phyloP scores from a whole-genome alignment of 2,797 vertebrate species.

The Choloepus didactylus region DNA sequence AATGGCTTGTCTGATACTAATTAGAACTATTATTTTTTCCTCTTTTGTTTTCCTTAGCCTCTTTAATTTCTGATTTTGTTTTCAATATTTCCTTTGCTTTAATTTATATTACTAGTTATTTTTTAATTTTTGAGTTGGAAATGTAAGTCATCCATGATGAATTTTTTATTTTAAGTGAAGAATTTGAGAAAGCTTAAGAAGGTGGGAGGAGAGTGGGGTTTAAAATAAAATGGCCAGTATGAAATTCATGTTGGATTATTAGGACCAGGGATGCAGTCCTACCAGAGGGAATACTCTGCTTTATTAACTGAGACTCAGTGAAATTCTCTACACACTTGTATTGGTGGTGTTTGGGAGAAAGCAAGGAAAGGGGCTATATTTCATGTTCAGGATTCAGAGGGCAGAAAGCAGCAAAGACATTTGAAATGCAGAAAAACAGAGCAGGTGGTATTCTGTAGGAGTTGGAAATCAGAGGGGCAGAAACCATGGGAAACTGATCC shows the following conservation, averaged over 20 bases:
- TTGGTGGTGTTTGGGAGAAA: background rate
- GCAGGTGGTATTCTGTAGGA: background rate
- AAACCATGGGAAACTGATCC: background rate
- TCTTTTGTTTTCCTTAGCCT: too few relatives aligned
- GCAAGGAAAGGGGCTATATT: background rate
- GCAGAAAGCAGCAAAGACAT: background rate
- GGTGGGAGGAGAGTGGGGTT: background rate
- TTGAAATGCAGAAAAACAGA: background rate
- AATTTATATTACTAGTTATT: background rate
- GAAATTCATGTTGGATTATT: background rate
- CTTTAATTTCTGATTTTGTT: background rate
- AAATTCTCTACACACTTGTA: background rate
- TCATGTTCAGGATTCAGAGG: background rate
- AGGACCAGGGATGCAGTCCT: background rate
- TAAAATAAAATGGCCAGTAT: background rate
- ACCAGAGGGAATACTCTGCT: background rate
- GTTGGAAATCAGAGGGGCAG: background rate
- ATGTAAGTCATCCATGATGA: background rate
- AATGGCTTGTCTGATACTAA: background rate
- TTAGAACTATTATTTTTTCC: background rate
- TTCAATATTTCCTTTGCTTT: background rate
- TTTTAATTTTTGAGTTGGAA: background rate
- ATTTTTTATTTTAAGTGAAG: background rate
- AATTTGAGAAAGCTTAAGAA: background rate
- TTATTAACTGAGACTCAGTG: background rate